Evolutionary conservation across 2,113 vertebrate species (phyloP), one percentile per base, ranked within the genome.

Genomic region (Sminthopsis crassicaudata): DNA sequence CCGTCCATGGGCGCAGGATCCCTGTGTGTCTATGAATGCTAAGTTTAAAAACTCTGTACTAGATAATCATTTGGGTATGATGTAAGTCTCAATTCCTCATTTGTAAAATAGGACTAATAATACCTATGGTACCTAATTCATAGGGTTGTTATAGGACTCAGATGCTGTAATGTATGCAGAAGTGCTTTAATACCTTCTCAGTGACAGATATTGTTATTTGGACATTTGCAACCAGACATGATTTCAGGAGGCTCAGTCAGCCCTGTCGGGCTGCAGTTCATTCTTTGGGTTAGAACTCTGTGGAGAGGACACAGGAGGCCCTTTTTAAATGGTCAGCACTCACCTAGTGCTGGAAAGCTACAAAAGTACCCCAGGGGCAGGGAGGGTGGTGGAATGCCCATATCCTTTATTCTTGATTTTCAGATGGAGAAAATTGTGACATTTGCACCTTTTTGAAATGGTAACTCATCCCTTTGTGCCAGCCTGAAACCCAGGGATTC

Each of bases 391-490:
- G 96, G 96, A 96, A 97, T 94, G 95, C 84, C 24, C 97, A 90
- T 52, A 94, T 95, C 52, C 90, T 46, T 67, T 54, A 55, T 96
- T 94, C 55, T 91, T 88, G 48, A 95, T 94, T 93, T 91, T 46
- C 93, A 96, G 95, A 93, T 93, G 92, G 91, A 67, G 55, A 91
- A 98, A 95, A 96, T 97, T 96, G 95, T 96, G 97, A 91, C 93
- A 92, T 89, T 93, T 95, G 91, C 26, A 95, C 84, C 51, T 50
- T 54, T 76, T 91, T 52, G 52, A 93, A 97, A 96, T 93, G 96
- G 95, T 95, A 96, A 96, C 95, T 94, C 30, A 54, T 96, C 97
- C 54, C 92, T 96, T 97, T 96, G 94, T 93, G 97, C 92, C 55
- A 92, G 91, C 57, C 91, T 93, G 52, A 91, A 96, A 53, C 95